Base-by-base conservation (phyloP, 2,113 vertebrate species). In the Lampris megalopsis region DNA sequence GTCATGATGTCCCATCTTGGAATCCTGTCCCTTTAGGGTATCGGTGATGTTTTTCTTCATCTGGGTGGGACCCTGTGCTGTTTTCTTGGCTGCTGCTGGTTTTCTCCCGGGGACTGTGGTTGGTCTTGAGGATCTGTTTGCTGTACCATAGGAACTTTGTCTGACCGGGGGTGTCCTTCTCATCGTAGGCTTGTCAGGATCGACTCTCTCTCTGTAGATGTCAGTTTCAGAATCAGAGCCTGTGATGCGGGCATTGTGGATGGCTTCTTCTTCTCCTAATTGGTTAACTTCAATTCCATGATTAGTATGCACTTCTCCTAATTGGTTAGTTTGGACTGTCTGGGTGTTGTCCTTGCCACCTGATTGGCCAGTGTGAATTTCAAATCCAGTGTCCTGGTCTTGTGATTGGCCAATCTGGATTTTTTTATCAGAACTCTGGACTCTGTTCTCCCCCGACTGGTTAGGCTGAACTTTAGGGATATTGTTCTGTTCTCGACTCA, bases 41-140 rank as follows among this genome's bases (percentile, higher is more conserved):
- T 50, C 59, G 3, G 24, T 36, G n/a, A 11, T 47, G 47, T 68
- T 59, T 6, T 58, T 67, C 7, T 43, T 74, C 2, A 47, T 59
- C 11, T 43, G 67, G 38, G 57, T 56, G 5, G 5, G 68, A 67
- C 48, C 38, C 7, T 37, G 71, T 64, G 36, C 47, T 11, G 52
- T 43, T 35, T 24, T 5, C 36, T 40, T 59, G 53, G 43, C 68
- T 5, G 49, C 6, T 52, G 54, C 0, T 1, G 68, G 64, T 10
- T 48, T 71, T 80, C 36, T 79, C 11, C 60, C 84, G 58, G 63
- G 54, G 66, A 4, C n/a, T 13, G 6, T 36, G 24, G 40, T 62
- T 24, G 75, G 79, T 56, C 13, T 81, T 5, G 59, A 64, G 13
- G n/a, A 6, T 76, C 74, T 41, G 4, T 47, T 61, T 52, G 47